Evolutionary conservation across 1,140 invertebrate genomes (phyloP).

Genomic region (Drosophila albomicans): DNA sequence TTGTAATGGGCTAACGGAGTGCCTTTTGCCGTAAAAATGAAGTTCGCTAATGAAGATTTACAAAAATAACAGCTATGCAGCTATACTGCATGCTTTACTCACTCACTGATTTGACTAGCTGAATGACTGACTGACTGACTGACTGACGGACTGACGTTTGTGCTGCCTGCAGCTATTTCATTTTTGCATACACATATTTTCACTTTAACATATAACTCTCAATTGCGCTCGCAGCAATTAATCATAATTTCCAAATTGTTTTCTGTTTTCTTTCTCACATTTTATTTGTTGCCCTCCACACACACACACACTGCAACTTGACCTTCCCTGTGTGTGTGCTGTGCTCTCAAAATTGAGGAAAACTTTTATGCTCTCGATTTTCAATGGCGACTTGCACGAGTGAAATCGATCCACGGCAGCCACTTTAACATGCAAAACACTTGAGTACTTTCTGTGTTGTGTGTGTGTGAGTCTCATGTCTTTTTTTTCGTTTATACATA

Average conservation of each 20-base stretch:
- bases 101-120: neutral
- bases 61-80: neutral
- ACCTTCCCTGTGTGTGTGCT: neutral
- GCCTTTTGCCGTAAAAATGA: slow-evolving; percentile 2
- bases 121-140: no score
- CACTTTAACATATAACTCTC: slow-evolving; percentile 4
- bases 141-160: no score
- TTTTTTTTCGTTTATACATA: neutral
- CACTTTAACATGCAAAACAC: neutral
- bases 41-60: slow-evolving; percentile 16
- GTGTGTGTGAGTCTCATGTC: neutral
- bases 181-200: neutral
- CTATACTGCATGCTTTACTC: neutral
- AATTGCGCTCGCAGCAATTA: slow-evolving; percentile 22
- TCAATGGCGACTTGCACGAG: neutral
- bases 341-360: slow-evolving; percentile 4
- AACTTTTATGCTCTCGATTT: neutral
- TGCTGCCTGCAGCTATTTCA: slow-evolving; percentile 7
- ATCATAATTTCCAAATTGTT: slow-evolving; percentile 26
- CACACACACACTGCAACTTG: slow-evolving; percentile 1
- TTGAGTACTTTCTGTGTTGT: no score
- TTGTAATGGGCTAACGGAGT: neutral
- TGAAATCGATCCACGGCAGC: neutral
- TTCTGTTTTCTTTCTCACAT: neutral
- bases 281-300: neutral